Percentiles rank a stretch among this genome's conserved stretches.
These are phyloP conservation scores for Arctopsyche grandis DNA, from an alignment of 1,140 invertebrate genomes.

Conservation along the genomic window DNA sequence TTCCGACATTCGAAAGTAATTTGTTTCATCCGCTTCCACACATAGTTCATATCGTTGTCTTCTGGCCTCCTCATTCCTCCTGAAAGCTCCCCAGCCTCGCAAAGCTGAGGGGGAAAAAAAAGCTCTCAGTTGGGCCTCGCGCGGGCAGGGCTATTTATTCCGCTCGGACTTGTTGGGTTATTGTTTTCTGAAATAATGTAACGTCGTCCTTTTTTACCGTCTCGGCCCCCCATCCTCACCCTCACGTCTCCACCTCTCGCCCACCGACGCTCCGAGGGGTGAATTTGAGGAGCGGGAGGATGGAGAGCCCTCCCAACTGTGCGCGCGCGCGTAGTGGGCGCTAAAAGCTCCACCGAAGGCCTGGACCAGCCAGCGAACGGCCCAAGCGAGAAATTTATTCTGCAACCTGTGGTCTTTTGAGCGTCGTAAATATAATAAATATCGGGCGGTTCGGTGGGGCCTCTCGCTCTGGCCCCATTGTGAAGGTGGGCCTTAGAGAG, in stretches of 20 bases:
- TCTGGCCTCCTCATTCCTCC: slow-evolving; percentile 35
- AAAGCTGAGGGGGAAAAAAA: slow-evolving; percentile 40
- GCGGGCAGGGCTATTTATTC: slow-evolving; percentile 39
- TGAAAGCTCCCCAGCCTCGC: neutral
- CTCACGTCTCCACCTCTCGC: neutral
- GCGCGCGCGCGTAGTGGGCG: neutral
- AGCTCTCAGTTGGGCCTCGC: slow-evolving; percentile 27
- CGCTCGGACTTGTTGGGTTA: slow-evolving; percentile 53
- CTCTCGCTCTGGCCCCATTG: slow-evolving; percentile 9
- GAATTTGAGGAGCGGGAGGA: neutral
- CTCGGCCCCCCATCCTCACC: slow-evolving; percentile 23
- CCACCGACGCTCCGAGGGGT: neutral
- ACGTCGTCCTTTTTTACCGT: slow-evolving; percentile 55
- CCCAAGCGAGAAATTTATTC: slow-evolving; percentile 49
- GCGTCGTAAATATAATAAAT: slow-evolving; percentile 68
- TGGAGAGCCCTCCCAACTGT: neutral
- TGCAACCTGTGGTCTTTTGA: slow-evolving; percentile 66
- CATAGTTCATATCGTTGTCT: slow-evolving; percentile 46
- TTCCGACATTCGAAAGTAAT: slow-evolving; percentile 34
- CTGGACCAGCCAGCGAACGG: neutral
- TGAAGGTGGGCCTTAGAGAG: slow-evolving; percentile 40
- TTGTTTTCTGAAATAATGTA: slow-evolving; percentile 55
- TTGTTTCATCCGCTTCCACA: slow-evolving; percentile 47
- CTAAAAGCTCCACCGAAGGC: neutral
- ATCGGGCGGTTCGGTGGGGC: slow-evolving; percentile 60